A percentile compares a stretch with the other conserved stretches of the same genome.
These are phyloP conservation scores for Drosophila kikkawai DNA, from an alignment of 1,140 invertebrate species.

Conservation along the genomic window DNA sequence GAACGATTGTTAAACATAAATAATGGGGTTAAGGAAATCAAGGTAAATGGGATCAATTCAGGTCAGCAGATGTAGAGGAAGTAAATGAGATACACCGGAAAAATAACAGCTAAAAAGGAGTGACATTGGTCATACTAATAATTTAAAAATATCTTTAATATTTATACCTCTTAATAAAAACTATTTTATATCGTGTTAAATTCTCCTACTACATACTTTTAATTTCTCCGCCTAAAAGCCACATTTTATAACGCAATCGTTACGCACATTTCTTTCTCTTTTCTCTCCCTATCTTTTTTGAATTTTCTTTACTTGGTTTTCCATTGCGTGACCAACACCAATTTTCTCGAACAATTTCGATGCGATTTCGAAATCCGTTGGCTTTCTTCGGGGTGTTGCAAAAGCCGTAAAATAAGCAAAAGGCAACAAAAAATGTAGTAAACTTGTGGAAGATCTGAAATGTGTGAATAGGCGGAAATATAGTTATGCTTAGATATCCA, in stretches of 20 bases:
- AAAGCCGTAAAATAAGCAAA: conserved; percentile 60
- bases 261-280: conserved; percentile 63
- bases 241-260: conserved; percentile 13
- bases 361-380: conserved; percentile 62
- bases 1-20: conserved; percentile 20
- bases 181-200: background rate
- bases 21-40: conserved; percentile 42
- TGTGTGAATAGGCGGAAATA: conserved; percentile 42
- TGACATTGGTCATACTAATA: background rate
- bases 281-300: conserved; percentile 30
- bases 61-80: conserved; percentile 16
- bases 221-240: background rate
- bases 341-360: conserved; percentile 59
- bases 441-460: conserved; percentile 41
- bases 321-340: conserved; percentile 66
- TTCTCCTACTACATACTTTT: background rate
- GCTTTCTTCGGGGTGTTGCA: conserved; percentile 55
- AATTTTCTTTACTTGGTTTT: conserved; percentile 35
- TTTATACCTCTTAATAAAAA: background rate
- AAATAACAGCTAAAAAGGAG: background rate
- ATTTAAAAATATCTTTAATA: background rate
- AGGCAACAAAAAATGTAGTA: conserved; percentile 14
- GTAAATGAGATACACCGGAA: background rate
- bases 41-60: conserved; percentile 41
- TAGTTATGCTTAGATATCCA: conserved; percentile 26